These are phyloP conservation scores for Nematolebias whitei DNA, from an alignment of 2,113 vertebrate species.

Conservation along the genomic window DNA sequence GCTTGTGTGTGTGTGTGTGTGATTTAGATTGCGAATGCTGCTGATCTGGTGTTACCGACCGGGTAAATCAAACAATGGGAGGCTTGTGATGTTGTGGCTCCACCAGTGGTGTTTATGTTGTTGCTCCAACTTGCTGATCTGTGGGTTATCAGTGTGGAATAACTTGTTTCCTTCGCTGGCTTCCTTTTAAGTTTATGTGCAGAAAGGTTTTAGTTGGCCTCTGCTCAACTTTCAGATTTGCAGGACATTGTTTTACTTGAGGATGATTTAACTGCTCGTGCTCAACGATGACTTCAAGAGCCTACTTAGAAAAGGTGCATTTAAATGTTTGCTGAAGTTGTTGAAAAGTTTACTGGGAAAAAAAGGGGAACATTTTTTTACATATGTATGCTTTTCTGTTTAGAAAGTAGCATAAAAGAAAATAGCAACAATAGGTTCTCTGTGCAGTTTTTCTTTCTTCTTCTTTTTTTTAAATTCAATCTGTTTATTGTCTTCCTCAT, in stretches of 20 bases:
- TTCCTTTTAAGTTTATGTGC: neutral
- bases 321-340: constrained; percentile 18
- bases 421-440: too few relatives aligned
- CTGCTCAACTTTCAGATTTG: constrained; percentile 14
- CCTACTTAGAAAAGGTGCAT: too few relatives aligned
- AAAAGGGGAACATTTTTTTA: neutral
- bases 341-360: too few relatives aligned
- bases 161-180: constrained; percentile 33
- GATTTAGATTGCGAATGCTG: neutral
- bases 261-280: neutral
- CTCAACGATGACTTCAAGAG: neutral
- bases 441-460: neutral
- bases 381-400: too few relatives aligned
- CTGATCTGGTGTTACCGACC: neutral
- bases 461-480: neutral
- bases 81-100: constrained; percentile 11
- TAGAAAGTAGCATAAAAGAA: too few relatives aligned
- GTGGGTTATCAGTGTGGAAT: constrained; percentile 52
- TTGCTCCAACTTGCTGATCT: constrained; percentile 24
- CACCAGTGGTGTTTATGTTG: constrained; percentile 31
- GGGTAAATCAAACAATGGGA: constrained; percentile 22
- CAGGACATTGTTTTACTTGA: constrained; percentile 7
- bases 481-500: too few relatives aligned
- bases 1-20: neutral
- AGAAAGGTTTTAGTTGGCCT: constrained; percentile 25